Base-by-base conservation (phyloP, 2,113 vertebrate genomes). In the Oncorhynchus nerka region DNA sequence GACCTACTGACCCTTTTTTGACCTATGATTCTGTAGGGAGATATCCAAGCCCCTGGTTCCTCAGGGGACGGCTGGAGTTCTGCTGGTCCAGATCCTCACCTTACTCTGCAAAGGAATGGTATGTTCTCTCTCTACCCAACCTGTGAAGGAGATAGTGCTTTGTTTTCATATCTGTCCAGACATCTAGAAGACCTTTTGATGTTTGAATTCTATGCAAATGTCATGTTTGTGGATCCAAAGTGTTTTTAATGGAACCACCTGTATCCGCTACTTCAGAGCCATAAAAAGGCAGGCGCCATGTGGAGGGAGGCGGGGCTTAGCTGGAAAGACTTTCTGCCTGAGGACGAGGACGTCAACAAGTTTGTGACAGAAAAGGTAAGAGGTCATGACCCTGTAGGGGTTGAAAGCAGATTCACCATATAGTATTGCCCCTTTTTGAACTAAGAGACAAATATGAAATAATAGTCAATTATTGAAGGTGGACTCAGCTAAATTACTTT, bases 81-180 rank as follows among this genome's bases (percentile, higher is more conserved):
- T 99, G 57, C 89, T 99, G 78, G 92, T 94, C 1, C 94, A 97
- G 70, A 95, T 99, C 86, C 92, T 99, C 74, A 93, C 90, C 79
- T 85, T 98, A 66, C 92, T 98, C 28, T 97, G 97, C 91, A 98
- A 96, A 92, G 95, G 83, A 89, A 96, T 97, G 97, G 98, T 99
- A 84, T 75, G 88, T 68, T 15, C 16, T 55, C 20, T 16, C 26
- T 15, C 1, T 75, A 0, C 3, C n/a, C 51, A 20, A 45, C 39
- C 39, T 45, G 39, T 45, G 2, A 45, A 45, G 39, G 39, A 11
- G 39, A 45, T 45, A 3, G 39, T 45, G 20, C 6, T 5, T 12
- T 30, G 22, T 20, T 48, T 1, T 1, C n/a, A 26, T 51, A 67
- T 5, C 16, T 15, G 5, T 55, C 13, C 49, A 16, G 15, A 12